Percentiles rank a stretch among this genome's conserved stretches.
Conservation (phyloP, 2,113 vertebrate species). For the Noctilio leporinus region DNA sequence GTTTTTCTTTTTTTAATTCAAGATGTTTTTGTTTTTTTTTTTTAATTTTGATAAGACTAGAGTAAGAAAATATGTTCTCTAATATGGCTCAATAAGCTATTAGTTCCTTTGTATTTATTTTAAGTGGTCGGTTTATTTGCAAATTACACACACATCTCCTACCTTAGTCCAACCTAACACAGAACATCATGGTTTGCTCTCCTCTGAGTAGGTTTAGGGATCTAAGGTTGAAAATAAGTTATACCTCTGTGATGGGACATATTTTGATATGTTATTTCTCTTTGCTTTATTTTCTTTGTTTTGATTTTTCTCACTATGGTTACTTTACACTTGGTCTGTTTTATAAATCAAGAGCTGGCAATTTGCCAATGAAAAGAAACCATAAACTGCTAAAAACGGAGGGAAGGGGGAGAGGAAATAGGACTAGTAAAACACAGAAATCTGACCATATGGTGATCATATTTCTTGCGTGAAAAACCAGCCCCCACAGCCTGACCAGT, state of each 20-base stretch:
- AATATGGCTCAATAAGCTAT: background rate
- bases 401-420: background rate
- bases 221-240: background rate
- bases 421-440: background rate
- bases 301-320: constrained; percentile 20
- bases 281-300: background rate
- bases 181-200: background rate
- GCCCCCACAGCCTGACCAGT: background rate
- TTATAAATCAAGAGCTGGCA: constrained; percentile 40
- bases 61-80: constrained; percentile 14
- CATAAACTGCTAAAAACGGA: constrained; percentile 29
- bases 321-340: constrained; percentile 23
- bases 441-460: constrained; percentile 2
- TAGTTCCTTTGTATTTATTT: background rate
- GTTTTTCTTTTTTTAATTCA: background rate
- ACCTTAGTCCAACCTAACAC: background rate
- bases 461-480: background rate
- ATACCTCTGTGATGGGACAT: background rate
- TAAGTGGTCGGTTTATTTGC: background rate
- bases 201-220: background rate
- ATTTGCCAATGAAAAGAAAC: constrained; percentile 45
- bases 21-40: background rate
- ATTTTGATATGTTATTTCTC: background rate
- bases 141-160: background rate
- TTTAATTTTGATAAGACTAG: constrained; percentile 20